A percentile compares a stretch with the other conserved stretches of the same genome.
Evolutionary conservation across 1,140 invertebrate genomes (phyloP).

Genomic region (Andrena cerasifolii): DNA sequence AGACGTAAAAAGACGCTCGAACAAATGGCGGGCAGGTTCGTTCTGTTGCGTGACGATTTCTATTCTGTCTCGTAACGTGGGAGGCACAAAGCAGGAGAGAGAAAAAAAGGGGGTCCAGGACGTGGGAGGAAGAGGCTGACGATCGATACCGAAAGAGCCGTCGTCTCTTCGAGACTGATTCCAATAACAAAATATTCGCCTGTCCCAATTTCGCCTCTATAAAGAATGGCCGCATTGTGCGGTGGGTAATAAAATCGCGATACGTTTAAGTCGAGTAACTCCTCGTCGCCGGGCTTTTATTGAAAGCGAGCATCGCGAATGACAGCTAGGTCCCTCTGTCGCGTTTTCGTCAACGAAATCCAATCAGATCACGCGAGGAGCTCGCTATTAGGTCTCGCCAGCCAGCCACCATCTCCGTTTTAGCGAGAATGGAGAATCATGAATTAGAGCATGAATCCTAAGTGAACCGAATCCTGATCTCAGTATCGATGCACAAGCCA

Average conservation of each 20-base stretch:
- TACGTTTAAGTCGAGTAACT: background rate
- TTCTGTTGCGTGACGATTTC: background rate
- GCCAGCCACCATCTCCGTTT: background rate
- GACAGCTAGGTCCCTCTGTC: background rate
- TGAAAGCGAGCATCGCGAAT: too few species aligned
- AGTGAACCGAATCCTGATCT: constrained; percentile 39
- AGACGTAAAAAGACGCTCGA: too few species aligned
- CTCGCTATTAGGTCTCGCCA: background rate
- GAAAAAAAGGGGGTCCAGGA: background rate
- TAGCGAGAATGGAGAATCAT: constrained; percentile 26
- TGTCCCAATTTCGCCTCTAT: background rate
- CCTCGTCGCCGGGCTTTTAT: background rate
- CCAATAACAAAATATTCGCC: constrained; percentile 1
- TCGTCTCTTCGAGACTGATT: constrained; percentile 4
- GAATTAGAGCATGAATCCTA: constrained; percentile 60
- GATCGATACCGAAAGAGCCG: constrained; percentile 14
- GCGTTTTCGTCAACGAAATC: background rate
- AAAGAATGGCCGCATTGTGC: background rate
- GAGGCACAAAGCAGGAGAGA: background rate
- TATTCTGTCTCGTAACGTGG: background rate
- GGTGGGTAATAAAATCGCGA: background rate
- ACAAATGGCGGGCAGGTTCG: background rate
- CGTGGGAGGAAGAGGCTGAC: background rate
- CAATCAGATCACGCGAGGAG: background rate
- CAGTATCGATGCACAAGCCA: constrained; percentile 27